Percentiles rank a stretch among this genome's conserved stretches.
These are phyloP conservation scores for Cirrhinus mrigala DNA, from an alignment of 2,797 vertebrate genomes.

Conservation along the genomic window DNA sequence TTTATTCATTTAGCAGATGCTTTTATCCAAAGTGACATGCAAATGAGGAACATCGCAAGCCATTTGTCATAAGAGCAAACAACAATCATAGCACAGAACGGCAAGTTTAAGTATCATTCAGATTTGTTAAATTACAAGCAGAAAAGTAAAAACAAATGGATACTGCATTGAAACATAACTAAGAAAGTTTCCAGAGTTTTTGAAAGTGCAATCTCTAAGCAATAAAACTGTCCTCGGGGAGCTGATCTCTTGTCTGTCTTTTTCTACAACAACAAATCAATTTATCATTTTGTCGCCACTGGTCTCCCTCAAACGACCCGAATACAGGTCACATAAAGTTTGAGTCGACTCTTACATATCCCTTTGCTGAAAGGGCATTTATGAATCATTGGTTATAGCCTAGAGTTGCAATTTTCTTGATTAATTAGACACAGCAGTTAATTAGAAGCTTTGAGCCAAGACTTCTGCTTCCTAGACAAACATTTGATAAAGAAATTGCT, in stretches of 20 bases:
- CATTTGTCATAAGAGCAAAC: background rate
- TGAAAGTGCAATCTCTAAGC: background rate
- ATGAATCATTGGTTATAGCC: conserved; percentile 47
- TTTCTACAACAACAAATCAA: conserved; percentile 17
- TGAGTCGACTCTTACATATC: conserved; percentile 40
- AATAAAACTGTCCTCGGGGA: background rate
- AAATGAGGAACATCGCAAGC: conserved; percentile 11
- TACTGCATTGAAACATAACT: background rate
- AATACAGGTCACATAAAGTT: conserved; percentile 44
- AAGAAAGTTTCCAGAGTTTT: background rate
- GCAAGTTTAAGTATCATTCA: background rate
- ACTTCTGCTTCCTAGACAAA: conserved; percentile 42
- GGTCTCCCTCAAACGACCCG: conserved; percentile 34
- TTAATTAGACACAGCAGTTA: conserved; percentile 61
- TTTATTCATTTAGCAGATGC: background rate
- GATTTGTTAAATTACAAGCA: conserved; percentile 2
- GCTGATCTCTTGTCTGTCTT: conserved; percentile 16
- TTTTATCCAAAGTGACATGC: conserved; percentile 28
- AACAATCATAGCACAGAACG: background rate
- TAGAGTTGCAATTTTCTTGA: conserved; percentile 51
- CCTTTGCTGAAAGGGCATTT: conserved; percentile 50
- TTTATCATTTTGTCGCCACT: background rate
- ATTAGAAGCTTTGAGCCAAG: conserved; percentile 56
- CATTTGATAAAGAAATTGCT: conserved; percentile 34
- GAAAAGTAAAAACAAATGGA: background rate